These are phyloP conservation scores for Hypsopygia costalis DNA, from an alignment of 2,888 invertebrate species.

Conservation along the genomic window DNA sequence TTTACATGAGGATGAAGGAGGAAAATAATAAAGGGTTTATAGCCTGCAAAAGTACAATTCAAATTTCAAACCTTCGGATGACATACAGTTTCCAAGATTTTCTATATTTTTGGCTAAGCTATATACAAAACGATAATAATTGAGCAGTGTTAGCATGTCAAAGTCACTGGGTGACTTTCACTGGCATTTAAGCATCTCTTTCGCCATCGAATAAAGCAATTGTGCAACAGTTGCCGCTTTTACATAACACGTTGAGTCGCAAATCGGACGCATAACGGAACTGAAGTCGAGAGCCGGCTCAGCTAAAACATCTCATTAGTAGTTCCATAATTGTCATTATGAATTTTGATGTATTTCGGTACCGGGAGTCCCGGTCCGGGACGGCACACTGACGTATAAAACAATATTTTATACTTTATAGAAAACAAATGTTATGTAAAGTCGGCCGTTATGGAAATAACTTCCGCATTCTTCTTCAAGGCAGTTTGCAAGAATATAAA, in stretches of 20 bases:
- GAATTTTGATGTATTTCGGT: too few relatives aligned
- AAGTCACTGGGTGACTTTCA: constrained; percentile 75
- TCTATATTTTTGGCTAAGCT: too few relatives aligned
- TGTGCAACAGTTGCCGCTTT: constrained; percentile 76
- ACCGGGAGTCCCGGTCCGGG: too few relatives aligned
- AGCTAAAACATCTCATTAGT: too few relatives aligned
- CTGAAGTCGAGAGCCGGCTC: constrained; percentile 1
- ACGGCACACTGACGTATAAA: too few relatives aligned
- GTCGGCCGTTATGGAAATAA: constrained; percentile 7
- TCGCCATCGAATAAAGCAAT: constrained; percentile 75
- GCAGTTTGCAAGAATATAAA: constrained; percentile 3
- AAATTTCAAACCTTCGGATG: background rate
- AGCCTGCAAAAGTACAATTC: too few relatives aligned
- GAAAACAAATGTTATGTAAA: background rate
- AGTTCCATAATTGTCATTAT: too few relatives aligned
- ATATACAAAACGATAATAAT: constrained; percentile 23
- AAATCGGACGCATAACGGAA: constrained; percentile 24
- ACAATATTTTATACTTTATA: too few relatives aligned
- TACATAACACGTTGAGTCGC: constrained; percentile 58
- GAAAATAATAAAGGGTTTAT: too few relatives aligned
- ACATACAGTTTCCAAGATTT: too few relatives aligned
- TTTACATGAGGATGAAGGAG: too few relatives aligned
- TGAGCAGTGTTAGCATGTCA: constrained; percentile 53
- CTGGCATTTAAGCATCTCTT: constrained; percentile 72
- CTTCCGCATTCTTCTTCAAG: constrained; percentile 11